Evolutionary conservation across 2,888 invertebrate genomes (phyloP), one percentile per base, ranked within the genome.

Genomic region (Ochropacha duplaris): DNA sequence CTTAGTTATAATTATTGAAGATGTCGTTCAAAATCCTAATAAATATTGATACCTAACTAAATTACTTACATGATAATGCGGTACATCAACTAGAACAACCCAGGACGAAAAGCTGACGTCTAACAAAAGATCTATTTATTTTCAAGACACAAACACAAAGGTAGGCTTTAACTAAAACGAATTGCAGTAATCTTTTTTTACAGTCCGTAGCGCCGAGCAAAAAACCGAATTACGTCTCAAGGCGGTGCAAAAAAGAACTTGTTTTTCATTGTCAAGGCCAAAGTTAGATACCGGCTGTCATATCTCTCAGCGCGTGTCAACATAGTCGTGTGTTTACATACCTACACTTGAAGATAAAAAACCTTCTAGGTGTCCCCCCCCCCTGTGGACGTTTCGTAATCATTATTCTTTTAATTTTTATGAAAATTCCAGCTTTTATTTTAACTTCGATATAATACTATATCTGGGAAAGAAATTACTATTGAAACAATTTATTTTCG

Each of bases 191-290:
- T 57, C 60, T 55, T 60, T 74, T 78, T 78, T 77, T 72, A 69
- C 64, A 57, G 36, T 56, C 62, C 55, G 65, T 71, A 68, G 72
- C 79, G 78, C 72, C 68, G 72, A 61, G 78, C 78, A 82, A 79
- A 84, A 78, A 84, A 77, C 75, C 73, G 78, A 82, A 81, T 72
- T 81, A 78, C 77, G 68, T 72, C 65, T 78, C 83, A 84, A 86
- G 85, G 88, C 81, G 76, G 69, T 74, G 83, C 81, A 71, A 81
- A 85, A 81, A 81, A 84, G 19, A 44, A 34, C 84, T 77, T 81
- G 84, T 86, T 87, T 84, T 92, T 91, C 92, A 93, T 81, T 92
- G 92, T 78, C 93, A 93, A 93, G 93, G 93, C 86, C 92, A 89
- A 69, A 88, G 86, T 88, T 87, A 88, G 90, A 91, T 88, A 91